phyloP scores from a whole-genome alignment of 2,797 vertebrate species.

The Lepilemur ruficaudatus region DNA sequence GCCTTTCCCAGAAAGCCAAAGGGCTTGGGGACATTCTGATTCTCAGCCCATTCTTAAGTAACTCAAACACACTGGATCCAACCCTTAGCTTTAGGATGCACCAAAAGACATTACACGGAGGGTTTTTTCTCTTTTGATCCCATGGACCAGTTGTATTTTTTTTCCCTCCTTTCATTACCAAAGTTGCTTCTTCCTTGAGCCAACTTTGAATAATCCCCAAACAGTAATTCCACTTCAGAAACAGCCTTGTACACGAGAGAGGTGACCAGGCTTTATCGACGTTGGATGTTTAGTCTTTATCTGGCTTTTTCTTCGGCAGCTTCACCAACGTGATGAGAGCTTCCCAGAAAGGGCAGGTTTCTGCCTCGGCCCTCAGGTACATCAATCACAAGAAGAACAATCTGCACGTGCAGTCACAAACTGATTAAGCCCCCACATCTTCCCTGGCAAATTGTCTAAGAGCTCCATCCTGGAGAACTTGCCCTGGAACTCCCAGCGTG shows the following conservation, averaged over 20 bases:
- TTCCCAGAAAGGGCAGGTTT: background rate
- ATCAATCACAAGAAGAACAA: background rate
- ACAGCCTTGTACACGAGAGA: background rate
- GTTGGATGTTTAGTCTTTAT: background rate
- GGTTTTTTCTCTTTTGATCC: background rate
- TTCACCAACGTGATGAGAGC: background rate
- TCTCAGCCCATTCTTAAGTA: conserved; percentile 40
- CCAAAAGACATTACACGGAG: background rate
- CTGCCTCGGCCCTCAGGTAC: background rate
- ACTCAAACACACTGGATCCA: background rate
- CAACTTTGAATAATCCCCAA: conserved; percentile 26
- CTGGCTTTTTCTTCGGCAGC: background rate
- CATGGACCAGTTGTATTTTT: background rate
- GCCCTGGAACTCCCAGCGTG: conserved; percentile 47
- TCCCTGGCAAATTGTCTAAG: background rate
- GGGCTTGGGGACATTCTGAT: conserved; percentile 18
- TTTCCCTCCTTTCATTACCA: background rate
- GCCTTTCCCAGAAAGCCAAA: conserved; percentile 42
- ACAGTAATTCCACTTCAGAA: conserved; percentile 43
- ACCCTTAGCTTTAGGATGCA: conserved; percentile 24
- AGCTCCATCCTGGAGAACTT: background rate
- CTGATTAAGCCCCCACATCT: conserved; percentile 20
- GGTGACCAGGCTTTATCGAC: background rate
- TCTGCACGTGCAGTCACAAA: background rate
- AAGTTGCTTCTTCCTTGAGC: conserved; percentile 31